phyloP scores from a whole-genome alignment of 2,113 vertebrate genomes.

The Lepus timidus region DNA sequence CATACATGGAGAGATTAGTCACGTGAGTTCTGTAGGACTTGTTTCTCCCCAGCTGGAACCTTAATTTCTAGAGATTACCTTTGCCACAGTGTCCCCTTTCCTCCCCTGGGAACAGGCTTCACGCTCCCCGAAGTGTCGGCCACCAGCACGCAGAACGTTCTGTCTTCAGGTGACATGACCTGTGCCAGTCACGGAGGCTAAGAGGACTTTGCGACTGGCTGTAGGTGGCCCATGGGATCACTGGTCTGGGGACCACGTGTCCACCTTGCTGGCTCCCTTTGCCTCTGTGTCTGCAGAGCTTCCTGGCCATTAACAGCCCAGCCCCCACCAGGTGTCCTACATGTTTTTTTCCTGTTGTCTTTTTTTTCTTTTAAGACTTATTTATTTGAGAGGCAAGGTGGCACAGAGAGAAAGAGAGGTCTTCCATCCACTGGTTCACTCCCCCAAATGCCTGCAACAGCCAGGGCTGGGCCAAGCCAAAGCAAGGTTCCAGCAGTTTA shows the following conservation, averaged over 20 bases:
- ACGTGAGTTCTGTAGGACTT: background rate
- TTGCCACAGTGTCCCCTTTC: background rate
- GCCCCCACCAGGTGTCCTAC: no score
- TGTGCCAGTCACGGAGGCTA: background rate
- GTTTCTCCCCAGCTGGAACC: conserved; percentile 45
- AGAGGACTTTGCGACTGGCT: background rate
- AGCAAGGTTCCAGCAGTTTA: no score
- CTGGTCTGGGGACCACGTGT: background rate
- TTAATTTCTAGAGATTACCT: conserved; percentile 35
- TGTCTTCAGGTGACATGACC: background rate
- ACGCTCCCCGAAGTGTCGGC: background rate
- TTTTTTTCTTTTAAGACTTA: no score
- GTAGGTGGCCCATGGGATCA: background rate
- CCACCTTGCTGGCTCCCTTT: no score
- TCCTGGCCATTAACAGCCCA: no score
- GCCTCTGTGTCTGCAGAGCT: no score
- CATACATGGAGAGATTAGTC: background rate
- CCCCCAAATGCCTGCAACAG: no score
- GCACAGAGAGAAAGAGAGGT: no score
- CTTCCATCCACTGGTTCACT: no score
- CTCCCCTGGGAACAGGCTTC: background rate
- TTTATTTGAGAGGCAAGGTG: no score
- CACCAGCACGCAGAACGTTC: background rate
- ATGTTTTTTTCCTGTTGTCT: no score
- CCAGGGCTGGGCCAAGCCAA: no score